Evolutionary conservation across 2,113 vertebrate species (phyloP).

Genomic region (Clarias batrachus): DNA sequence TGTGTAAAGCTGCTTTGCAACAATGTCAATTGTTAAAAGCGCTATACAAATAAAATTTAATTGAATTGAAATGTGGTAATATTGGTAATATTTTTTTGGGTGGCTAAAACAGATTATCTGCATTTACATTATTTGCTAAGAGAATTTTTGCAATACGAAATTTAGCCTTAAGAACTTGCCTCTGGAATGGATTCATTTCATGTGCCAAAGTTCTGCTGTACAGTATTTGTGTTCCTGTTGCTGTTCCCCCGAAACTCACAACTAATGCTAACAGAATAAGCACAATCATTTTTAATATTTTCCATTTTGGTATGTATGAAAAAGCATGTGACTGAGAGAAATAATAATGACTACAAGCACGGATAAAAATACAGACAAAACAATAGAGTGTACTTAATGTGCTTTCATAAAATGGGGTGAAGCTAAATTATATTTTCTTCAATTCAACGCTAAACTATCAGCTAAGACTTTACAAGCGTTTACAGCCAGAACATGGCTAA

Average conservation of each 20-base stretch:
- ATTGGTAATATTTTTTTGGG: too few species aligned
- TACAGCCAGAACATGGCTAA: neutral
- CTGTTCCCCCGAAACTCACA: neutral
- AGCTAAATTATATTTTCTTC: neutral
- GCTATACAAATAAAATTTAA: too few species aligned
- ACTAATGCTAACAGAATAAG: conserved; percentile 42
- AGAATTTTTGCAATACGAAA: too few species aligned
- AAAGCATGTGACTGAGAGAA: neutral
- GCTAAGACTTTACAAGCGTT: neutral
- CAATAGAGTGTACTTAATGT: neutral
- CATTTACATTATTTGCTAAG: too few species aligned
- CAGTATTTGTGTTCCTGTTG: too few species aligned
- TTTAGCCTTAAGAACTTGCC: too few species aligned
- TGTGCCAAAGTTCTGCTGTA: too few species aligned
- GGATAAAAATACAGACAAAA: neutral
- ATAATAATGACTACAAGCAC: neutral
- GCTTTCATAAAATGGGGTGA: neutral
- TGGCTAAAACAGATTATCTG: too few species aligned
- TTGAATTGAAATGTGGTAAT: too few species aligned
- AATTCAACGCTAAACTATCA: neutral
- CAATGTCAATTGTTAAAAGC: too few species aligned
- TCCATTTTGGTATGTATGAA: neutral
- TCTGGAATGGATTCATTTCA: too few species aligned
- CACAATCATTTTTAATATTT: conserved; percentile 42
- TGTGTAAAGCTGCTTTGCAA: too few species aligned